These are phyloP conservation scores for Catostomus latipinnis DNA, from an alignment of 2,797 vertebrate genomes.

Conservation along the genomic window DNA sequence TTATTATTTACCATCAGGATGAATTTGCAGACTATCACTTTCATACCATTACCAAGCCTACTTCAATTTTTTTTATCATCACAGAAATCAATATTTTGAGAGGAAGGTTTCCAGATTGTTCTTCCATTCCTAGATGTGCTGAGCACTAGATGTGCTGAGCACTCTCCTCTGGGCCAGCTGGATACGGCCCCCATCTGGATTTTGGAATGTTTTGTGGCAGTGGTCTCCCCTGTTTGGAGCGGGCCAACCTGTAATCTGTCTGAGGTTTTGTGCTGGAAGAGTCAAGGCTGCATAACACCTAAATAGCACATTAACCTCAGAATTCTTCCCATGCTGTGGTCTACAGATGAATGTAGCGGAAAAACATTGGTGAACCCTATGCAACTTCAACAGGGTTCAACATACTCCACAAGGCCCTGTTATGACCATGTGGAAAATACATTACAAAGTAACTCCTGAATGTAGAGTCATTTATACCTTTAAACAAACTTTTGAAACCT, in stretches of 20 bases:
- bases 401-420: slow-evolving; percentile 5
- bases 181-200: slow-evolving; percentile 16
- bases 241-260: slow-evolving; percentile 62
- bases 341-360: slow-evolving; percentile 63
- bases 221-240: slow-evolving; percentile 59
- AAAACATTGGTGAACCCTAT: slow-evolving; percentile 38
- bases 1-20: slow-evolving; percentile 1
- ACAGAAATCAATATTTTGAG: background rate
- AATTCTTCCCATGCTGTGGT: slow-evolving; percentile 74
- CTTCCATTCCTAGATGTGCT: slow-evolving; percentile 11
- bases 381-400: slow-evolving; percentile 15
- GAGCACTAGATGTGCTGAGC: background rate
- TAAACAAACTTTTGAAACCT: slow-evolving; percentile 10
- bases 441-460: slow-evolving; percentile 33
- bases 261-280: slow-evolving; percentile 65
- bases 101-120: background rate
- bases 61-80: background rate
- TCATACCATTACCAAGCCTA: background rate
- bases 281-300: slow-evolving; percentile 67
- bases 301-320: slow-evolving; percentile 65
- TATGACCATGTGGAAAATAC: slow-evolving; percentile 41
- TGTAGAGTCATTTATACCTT: slow-evolving; percentile 33
- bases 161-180: slow-evolving; percentile 56
- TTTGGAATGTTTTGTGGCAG: slow-evolving; percentile 56
- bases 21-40: background rate